These are phyloP conservation scores for Masticophis lateralis DNA, from an alignment of 2,797 vertebrate species.

Conservation along the genomic window DNA sequence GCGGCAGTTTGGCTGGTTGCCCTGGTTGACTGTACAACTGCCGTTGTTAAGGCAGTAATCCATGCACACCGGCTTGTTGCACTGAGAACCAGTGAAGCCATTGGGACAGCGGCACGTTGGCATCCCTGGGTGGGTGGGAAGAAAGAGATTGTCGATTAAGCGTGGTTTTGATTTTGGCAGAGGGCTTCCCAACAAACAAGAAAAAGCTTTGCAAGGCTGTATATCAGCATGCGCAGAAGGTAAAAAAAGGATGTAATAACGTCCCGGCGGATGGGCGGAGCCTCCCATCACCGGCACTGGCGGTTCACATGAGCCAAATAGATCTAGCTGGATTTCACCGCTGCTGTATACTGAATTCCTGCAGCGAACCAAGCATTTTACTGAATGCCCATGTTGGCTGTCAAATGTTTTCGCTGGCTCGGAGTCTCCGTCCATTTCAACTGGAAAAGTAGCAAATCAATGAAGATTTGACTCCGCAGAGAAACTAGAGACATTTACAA, in stretches of 20 bases:
- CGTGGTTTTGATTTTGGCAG: neutral
- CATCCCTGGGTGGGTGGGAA: conserved; percentile 73
- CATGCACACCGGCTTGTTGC: conserved; percentile 85
- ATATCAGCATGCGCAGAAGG: neutral
- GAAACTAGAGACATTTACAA: neutral
- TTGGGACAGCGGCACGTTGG: conserved; percentile 90
- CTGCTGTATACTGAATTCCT: neutral
- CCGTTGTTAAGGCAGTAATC: conserved; percentile 87
- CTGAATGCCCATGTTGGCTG: neutral
- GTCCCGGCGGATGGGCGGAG: too few species aligned
- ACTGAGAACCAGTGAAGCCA: conserved; percentile 88
- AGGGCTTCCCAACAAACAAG: neutral
- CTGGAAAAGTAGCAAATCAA: neutral
- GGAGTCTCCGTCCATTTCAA: neutral
- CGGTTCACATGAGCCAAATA: too few species aligned
- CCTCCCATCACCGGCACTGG: too few species aligned
- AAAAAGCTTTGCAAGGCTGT: neutral
- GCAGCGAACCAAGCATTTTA: neutral
- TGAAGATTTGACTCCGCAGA: neutral
- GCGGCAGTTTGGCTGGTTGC: conserved; percentile 90
- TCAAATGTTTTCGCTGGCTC: neutral
- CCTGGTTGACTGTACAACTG: conserved; percentile 87
- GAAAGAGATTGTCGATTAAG: neutral
- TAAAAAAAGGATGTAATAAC: too few species aligned
- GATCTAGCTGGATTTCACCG: too few species aligned